Evolutionary conservation across 2,888 invertebrate genomes (phyloP), one percentile per base, ranked within the genome.

Genomic region (Trachelus iudaicus): DNA sequence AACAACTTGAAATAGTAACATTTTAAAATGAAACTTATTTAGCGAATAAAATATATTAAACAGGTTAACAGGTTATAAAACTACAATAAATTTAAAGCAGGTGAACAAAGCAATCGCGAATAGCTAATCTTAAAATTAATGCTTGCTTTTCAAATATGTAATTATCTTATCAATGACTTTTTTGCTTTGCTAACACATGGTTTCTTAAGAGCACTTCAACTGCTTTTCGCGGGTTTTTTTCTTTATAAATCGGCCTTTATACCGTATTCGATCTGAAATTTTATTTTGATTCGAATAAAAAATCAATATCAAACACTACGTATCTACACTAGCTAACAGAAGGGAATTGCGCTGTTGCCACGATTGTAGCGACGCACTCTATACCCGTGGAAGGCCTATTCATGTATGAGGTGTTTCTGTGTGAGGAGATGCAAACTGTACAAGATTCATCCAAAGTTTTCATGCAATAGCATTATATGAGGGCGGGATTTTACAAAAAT

Each of bases 401-500:
- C 76, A 79, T 76, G 69, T 69, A 69, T 69, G 40, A 69, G 74
- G 76, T 79, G 74, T 74, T 76, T 73, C 73, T 79, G 76, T 76
- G 69, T 76, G 35, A 73, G 69, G 74, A 76, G 69, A 69, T 30
- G 1, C 75, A 33, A 15, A 76, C 69, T 69, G 79, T 79, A 79
- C 76, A 79, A 76, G 40, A 74, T 37, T 34, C 69, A 31, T 76
- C 35, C 15, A 76, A 74, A 37, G 37, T 37, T 76, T 76, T 73
- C 33, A 73, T 73, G 11, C 34, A 1, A 12, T 35, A 35, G 12
- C 11, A 12, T 35, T 35, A 35, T 12, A 35, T 12, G 11, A 35
- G 35, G 12, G 3, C 11, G 11, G 12, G 12, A 3, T 35, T 12
- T 35, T 12, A 12, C 3, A 6, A 34, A 4, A 34, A 34, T 34